Evolutionary conservation across 2,888 invertebrate genomes (phyloP).

Genomic region (Cheilosia pagana): DNA sequence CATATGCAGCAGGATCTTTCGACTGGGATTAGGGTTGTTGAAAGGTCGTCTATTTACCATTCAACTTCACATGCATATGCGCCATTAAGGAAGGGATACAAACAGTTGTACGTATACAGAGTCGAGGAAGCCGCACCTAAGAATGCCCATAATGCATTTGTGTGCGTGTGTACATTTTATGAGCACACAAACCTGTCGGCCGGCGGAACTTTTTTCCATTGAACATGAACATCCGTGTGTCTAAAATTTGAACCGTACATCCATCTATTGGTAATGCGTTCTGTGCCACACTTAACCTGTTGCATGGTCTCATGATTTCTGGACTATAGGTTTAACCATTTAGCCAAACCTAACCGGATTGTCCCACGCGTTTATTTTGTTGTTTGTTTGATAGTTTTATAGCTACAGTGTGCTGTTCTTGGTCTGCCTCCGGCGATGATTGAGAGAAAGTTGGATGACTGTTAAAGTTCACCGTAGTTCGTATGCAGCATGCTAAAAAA

Average conservation of each 20-base stretch:
- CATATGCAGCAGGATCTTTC: constrained; percentile 47
- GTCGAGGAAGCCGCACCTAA: constrained; percentile 53
- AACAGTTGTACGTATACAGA: not conserved
- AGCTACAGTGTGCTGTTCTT: constrained; percentile 26
- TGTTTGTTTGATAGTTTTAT: constrained; percentile 23
- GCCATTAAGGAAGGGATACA: constrained; percentile 19
- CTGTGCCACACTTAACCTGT: constrained; percentile 61
- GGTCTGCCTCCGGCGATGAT: constrained; percentile 19
- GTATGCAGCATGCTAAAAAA: constrained; percentile 36
- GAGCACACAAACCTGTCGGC: not conserved
- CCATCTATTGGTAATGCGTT: constrained; percentile 39
- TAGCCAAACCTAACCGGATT: constrained; percentile 53
- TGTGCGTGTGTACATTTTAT: constrained; percentile 15
- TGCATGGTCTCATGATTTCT: constrained; percentile 58
- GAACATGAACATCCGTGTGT: constrained; percentile 30
- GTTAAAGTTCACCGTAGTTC: constrained; percentile 57
- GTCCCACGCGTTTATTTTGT: constrained; percentile 61
- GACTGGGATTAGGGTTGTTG: constrained; percentile 52
- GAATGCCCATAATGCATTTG: constrained; percentile 19
- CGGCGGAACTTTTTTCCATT: not conserved
- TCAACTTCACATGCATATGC: constrained; percentile 19
- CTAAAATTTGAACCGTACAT: constrained; percentile 21
- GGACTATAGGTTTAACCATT: constrained; percentile 31
- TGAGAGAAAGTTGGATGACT: constrained; percentile 67
- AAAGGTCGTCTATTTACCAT: constrained; percentile 48